Percentiles rank a stretch among this genome's conserved stretches.
These are phyloP conservation scores for Oegoconia quadripuncta DNA, from an alignment of 2,888 invertebrate genomes.

Conservation along the genomic window DNA sequence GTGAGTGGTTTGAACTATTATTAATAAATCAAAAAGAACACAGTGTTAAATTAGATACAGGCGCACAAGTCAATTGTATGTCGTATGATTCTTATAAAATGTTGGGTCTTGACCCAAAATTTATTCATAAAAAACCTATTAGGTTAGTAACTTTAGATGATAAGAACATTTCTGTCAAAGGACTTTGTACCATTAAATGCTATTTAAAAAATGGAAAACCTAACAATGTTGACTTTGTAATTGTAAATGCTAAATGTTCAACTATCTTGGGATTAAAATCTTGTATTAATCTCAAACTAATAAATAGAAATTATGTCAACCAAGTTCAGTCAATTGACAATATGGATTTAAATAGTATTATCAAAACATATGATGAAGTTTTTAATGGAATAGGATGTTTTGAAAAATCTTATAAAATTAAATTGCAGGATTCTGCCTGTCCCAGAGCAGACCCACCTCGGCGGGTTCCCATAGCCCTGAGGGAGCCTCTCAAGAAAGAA, in stretches of 20 bases:
- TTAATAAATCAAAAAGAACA: neutral
- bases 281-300: too few species aligned
- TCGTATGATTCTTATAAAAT: conserved; percentile 1
- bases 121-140: conserved; percentile 1
- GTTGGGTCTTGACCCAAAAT: conserved; percentile 1
- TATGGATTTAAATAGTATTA: too few species aligned
- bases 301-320: too few species aligned
- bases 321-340: too few species aligned
- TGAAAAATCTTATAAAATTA: too few species aligned
- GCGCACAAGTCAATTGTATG: conserved; percentile 6
- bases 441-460: conserved; percentile 1
- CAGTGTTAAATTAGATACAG: conserved; percentile 5
- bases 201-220: neutral
- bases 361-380: too few species aligned
- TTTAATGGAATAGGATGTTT: too few species aligned
- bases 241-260: neutral
- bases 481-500: neutral
- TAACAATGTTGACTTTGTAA: conserved; percentile 2
- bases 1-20: conserved; percentile 2
- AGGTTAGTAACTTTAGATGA: conserved; percentile 5
- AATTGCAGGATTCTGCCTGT: too few species aligned
- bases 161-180: neutral
- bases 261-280: neutral
- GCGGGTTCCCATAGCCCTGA: neutral
- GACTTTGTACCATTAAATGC: too few species aligned